Evolutionary conservation across 2,797 vertebrate species (phyloP).

Genomic region (Melopsittacus undulatus): DNA sequence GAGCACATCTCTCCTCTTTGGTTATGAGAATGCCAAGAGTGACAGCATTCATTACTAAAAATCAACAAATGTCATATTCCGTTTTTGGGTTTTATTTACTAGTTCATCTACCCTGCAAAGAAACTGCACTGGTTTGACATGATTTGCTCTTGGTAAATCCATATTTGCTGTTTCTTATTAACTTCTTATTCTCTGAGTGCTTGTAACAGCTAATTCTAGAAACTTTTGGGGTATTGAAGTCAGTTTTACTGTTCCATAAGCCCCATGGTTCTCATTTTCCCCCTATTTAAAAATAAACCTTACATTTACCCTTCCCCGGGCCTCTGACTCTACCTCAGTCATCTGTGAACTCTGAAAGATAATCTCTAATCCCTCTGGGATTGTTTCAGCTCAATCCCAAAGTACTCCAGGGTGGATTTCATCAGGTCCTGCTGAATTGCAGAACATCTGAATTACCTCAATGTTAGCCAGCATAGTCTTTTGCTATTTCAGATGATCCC

Average conservation of each 20-base stretch:
- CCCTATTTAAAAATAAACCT: conserved; percentile 54
- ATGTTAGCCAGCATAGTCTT: conserved; percentile 33
- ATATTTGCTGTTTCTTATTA: conserved; percentile 74
- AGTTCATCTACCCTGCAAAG: neutral
- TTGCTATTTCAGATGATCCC: conserved; percentile 41
- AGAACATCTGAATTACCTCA: conserved; percentile 48
- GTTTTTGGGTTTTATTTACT: neutral
- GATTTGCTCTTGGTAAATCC: conserved; percentile 70
- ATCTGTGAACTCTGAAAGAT: conserved; percentile 57
- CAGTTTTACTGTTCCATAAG: conserved; percentile 63
- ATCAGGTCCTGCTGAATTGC: conserved; percentile 53
- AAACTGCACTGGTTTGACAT: neutral
- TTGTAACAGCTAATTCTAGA: conserved; percentile 74
- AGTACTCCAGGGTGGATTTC: conserved; percentile 49
- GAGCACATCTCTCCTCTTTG: fast-evolving
- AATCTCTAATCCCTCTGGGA: conserved; percentile 50
- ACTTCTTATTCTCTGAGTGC: conserved; percentile 66
- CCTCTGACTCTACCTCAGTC: conserved; percentile 61
- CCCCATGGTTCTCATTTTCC: conserved; percentile 55
- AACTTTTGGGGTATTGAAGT: conserved; percentile 53
- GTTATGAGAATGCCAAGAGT: neutral
- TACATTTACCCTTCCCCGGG: conserved; percentile 48
- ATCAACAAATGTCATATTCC: neutral
- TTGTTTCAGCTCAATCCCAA: conserved; percentile 23
- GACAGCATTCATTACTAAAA: neutral